Evolutionary conservation across 1,140 invertebrate genomes (phyloP).

Genomic region (Drosophila virilis): DNA sequence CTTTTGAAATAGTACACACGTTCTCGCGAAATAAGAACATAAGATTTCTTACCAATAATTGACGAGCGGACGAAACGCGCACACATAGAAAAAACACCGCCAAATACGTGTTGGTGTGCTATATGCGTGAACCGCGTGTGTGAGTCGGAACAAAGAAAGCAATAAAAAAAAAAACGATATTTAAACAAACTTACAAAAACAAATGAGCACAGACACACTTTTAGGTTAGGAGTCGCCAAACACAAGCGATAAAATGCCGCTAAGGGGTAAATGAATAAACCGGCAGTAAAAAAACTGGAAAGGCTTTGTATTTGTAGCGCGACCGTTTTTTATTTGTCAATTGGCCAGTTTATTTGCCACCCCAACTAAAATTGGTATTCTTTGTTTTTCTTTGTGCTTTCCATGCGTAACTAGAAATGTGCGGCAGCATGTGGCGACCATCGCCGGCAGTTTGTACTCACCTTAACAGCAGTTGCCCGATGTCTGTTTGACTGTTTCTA

Average conservation of each 20-base stretch:
- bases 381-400: constrained; percentile 3
- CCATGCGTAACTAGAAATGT: constrained; percentile 5
- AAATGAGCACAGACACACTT: constrained; percentile 52
- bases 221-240: constrained; percentile 64
- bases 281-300: constrained; percentile 18
- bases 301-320: constrained; percentile 15
- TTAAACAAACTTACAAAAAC: constrained; percentile 78
- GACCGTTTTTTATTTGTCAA: constrained; percentile 10
- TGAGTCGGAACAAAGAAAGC: constrained; percentile 66
- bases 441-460: constrained; percentile 41
- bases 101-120: constrained; percentile 44
- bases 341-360: constrained; percentile 18
- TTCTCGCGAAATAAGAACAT: neutral
- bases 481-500: constrained; percentile 32
- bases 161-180: constrained; percentile 56
- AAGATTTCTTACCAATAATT: constrained; percentile 35
- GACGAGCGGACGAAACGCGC: constrained; percentile 25
- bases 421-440: constrained; percentile 34
- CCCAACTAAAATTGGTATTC: constrained; percentile 27
- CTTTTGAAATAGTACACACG: no score
- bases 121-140: constrained; percentile 69
- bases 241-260: constrained; percentile 60
- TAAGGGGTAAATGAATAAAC: constrained; percentile 40
- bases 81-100: constrained; percentile 38
- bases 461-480: constrained; percentile 28